Evolutionary conservation across 2,113 vertebrate genomes (phyloP), one percentile per base, ranked within the genome.

Genomic region (Takifugu bimaculatus): DNA sequence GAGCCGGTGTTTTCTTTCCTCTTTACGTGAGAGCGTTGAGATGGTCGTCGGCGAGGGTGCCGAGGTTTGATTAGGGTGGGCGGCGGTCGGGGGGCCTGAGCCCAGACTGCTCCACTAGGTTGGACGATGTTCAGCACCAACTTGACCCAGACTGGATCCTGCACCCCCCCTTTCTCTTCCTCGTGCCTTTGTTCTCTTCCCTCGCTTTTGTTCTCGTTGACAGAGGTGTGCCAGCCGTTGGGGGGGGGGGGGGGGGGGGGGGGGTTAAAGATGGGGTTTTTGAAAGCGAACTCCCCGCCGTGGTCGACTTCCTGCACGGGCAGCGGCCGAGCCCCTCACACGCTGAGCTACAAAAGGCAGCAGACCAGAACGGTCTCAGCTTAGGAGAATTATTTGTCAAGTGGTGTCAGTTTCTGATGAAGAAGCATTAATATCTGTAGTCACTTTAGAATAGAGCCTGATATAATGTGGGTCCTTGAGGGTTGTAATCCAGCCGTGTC

Each of bases 291-390:
- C 66, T 50, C 75, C 82, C 82, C 51, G 53, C 55, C 73, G 79
- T 54, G 79, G 67, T 48, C 20, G 63, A 75, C 84, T 81, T 85
- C 81, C 83, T 82, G 67, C 42, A 75, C 78, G 74, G 81, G 65
- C 43, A 65, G 65, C 35, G 7, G 35, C 64, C 25, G 15, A 72
- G 57, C 48, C 67, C 54, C 70, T 75, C 69, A 20, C 64, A 50
- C 58, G 11, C 75, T 51, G 45, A 60, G 63, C 80, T 79, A 85
- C 80, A 84, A 80, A 39, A 83, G 73, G 47, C n/a, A 42, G 49
- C 55, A 65, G 60, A 63, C 53, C 4, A 12, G 20, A 75, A 62
- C 65, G 58, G 60, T 72, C 52, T 58, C 25, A 15, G 60, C 25
- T 48, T 5, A 48, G 6, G 45, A 48, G 45, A 48, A 13, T 47